Base-by-base conservation (phyloP, 2,888 invertebrate species). In the Tetheella fluctuosa region DNA sequence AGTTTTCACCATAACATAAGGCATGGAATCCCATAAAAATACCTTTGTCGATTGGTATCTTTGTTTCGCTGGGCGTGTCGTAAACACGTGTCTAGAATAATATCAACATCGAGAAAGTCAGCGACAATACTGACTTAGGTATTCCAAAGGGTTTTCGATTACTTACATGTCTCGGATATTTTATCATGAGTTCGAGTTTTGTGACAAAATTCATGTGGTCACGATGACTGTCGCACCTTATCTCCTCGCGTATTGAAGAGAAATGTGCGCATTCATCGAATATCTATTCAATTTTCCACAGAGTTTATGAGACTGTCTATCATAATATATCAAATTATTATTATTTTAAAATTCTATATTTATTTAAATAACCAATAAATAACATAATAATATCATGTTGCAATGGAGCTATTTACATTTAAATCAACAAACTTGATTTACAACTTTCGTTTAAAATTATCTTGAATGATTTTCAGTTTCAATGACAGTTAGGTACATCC, bases 61-160 rank as follows among this genome's bases (percentile, higher is more conserved):
- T 71, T 70, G 71, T 68, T 64, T 76, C 72, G 73, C 70, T 68
- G 75, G 74, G 77, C 74, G 79, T 84, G 83, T 79, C 76, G 78
- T 69, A 78, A 81, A 79, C 83, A 82, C 88, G 89, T 90, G 89
- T 74, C 71, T 68, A 57, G 86, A 83, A 86, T 90, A 70, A 74
- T 48, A 48, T 20, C 76, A 80, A 81, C 78, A 79, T 79, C 76
- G 86, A 83, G 91, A 92, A 91, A 91, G 91, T 86, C 68, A 69
- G 70, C 73, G 63, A 74, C 76, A 65, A 68, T 67, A 64, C 72
- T 65, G 34, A 73, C 74, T 79, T 83, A 74, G 75, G 74, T 71
- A 77, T 76, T 77, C 70, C 66, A 67, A 76, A 81, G 81, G 83
- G 83, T 81, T 83, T 84, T 84, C 81, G 71, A 77, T 83, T 80